Percentiles rank a stretch among this genome's conserved stretches.
Evolutionary conservation across 35 echinoderm and acorn worm genomes (phyloP).

Genomic region (Diadema setosum): DNA sequence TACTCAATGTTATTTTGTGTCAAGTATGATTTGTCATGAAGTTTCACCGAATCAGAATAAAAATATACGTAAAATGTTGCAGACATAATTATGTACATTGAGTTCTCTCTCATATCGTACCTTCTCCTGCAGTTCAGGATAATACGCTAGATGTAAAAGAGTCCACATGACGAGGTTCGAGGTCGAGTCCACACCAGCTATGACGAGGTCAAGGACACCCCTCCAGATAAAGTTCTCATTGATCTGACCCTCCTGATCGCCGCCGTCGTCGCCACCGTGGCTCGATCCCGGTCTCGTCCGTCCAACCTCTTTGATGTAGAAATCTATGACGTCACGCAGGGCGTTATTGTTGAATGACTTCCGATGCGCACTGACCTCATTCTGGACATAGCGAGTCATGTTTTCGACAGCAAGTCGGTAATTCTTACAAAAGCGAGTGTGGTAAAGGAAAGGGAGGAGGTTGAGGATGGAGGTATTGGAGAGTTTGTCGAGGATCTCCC

Average conservation of each 20-base stretch:
- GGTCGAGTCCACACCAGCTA: slow-evolving; percentile 5
- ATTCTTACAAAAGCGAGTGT: slow-evolving; percentile 10
- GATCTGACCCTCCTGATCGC: background rate
- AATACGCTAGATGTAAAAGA: background rate
- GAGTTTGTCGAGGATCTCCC: slow-evolving; percentile 2
- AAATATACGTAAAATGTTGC: no score
- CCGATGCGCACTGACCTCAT: background rate
- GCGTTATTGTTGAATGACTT: slow-evolving; percentile 11
- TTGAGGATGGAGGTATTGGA: background rate
- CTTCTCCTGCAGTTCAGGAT: slow-evolving; percentile 38
- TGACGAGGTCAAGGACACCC: slow-evolving; percentile 9
- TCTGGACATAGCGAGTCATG: background rate
- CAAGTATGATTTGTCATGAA: no score
- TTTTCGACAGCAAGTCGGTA: background rate
- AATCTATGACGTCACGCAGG: slow-evolving; percentile 28
- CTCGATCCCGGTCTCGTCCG: background rate
- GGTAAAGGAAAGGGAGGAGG: slow-evolving; percentile 32
- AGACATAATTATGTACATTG: no score
- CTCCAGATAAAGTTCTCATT: slow-evolving; percentile 4
- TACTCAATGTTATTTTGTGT: no score
- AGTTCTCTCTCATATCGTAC: background rate
- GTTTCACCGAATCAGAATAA: no score
- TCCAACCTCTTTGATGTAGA: slow-evolving; percentile 12
- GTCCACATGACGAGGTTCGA: slow-evolving; percentile 25
- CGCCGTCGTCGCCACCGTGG: background rate